Base-by-base conservation (phyloP, 2,888 invertebrate species). In the Hanleya hanleyi region DNA sequence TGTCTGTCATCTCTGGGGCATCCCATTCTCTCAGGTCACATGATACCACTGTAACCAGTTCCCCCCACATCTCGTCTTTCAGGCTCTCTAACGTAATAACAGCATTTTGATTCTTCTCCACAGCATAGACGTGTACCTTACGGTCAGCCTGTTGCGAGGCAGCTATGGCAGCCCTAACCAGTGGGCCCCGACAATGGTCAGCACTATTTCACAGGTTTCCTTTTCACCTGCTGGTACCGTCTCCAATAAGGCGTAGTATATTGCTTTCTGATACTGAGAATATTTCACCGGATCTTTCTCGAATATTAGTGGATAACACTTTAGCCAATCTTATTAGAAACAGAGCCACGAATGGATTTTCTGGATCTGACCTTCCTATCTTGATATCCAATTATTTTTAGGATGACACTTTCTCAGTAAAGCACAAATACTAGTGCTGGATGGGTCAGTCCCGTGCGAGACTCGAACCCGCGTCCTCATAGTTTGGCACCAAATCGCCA, bases 61-160 rank as follows among this genome's bases (percentile, higher is more conserved):
- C 84, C 7, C 88, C 89, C 90, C 90, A 90, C 81, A 86, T 85
- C 74, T 87, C 89, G 49, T 85, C 83, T 69, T 86, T 85, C 76
- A 90, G 79, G 73, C 90, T 89, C 80, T 89, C 88, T 62, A 90
- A 87, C 87, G 90, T 90, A 32, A 91, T 87, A 49, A 98, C 94
- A 38, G 99, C 99, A 91, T 96, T 97, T 0, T 97, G 96, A 92
- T 99, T 99, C 90, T 99, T 99, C 91, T 99, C 99, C 5, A 99
- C 96, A 7, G 98, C 98, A 90, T 96, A 97, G 12, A 99, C 93
- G 90, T 95, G 95, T 3, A 97, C 93, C 90, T 93, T 93, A 36
- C 94, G 92, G 47, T 94, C 92, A 0, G 95, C 94, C 80, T 94
- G 86, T 32, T 93, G 87, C 0, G 93, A 92, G 9, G 98, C 98